Evolutionary conservation across 1,140 invertebrate species (phyloP).

Genomic region (Microplitis demolitor): DNA sequence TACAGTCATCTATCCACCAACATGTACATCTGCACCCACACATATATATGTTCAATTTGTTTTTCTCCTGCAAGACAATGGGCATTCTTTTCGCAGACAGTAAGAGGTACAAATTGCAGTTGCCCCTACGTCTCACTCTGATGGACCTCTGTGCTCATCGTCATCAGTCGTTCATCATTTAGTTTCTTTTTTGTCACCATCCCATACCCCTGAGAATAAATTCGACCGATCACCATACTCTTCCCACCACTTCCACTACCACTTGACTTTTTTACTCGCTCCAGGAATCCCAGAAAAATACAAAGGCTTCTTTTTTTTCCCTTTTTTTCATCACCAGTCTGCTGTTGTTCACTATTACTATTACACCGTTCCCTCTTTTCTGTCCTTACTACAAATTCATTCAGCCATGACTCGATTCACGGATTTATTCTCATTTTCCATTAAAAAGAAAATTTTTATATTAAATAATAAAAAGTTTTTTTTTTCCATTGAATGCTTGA

Average conservation of each 20-base stretch:
- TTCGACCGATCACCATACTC: neutral
- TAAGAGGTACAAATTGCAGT: conserved; percentile 64
- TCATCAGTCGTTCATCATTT: conserved; percentile 5
- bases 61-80: conserved; percentile 61
- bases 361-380: conserved; percentile 5
- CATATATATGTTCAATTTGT: conserved; percentile 51
- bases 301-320: conserved; percentile 2
- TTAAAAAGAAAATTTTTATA: neutral
- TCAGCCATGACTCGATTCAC: conserved; percentile 19
- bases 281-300: neutral
- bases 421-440: conserved; percentile 14
- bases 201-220: conserved; percentile 11
- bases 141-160: conserved; percentile 6
- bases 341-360: neutral
- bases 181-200: conserved; percentile 22
- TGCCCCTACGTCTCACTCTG: conserved; percentile 40
- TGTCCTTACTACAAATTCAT: conserved; percentile 12
- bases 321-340: neutral
- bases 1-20: conserved; percentile 32
- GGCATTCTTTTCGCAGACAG: conserved; percentile 59
- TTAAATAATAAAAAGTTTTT: no score
- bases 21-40: no score
- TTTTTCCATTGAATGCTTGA: neutral
- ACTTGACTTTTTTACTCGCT: neutral
- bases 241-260: neutral